Evolutionary conservation across 2,113 vertebrate species (phyloP), one percentile per base, ranked within the genome.

Genomic region (Labrus mixtus): DNA sequence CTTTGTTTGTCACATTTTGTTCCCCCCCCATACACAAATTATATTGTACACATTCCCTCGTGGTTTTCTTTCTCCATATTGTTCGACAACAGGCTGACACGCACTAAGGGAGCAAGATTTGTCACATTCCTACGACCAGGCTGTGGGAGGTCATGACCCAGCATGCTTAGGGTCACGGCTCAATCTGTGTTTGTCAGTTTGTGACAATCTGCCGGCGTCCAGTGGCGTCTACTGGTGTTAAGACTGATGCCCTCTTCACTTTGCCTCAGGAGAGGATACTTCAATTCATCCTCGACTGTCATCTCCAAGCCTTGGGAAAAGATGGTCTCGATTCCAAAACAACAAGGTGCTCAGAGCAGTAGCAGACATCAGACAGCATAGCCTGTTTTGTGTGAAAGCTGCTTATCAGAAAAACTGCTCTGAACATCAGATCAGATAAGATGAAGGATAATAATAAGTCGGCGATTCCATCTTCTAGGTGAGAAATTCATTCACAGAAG

Each of bases 111-210:
- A 55, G 50, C 20, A 33, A 33, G 20, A 41, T 0, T 2, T 13
- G 51, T 51, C 6, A 78, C 41, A 71, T 79, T 43, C 73, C 62
- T 45, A 57, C 57, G 64, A 71, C 29, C 6, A 6, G 68, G 36
- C 41, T 57, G 57, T 10, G 6, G 16, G 45, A 72, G 79, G 74
- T 78, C 83, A 36, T 0, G 3, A 25, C 53, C 46, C 4, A 51
- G 45, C 66, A 46, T n/a, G 60, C 29, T 55, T 41, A 76, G 88
- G 88, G 89, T 87, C 79, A 63, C 10, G 50, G 59, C 84, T 85
- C 91, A 75, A 82, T 90, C 85, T 89, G 83, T 67, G 9, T 82
- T 55, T 72, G 83, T 84, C 80, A 84, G 73, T 67, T 63, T 67
- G 56, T 59, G 67, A 81, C 39, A 36, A 33, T 25, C 68, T 16